Conservation (phyloP, 2,797 vertebrate genomes). For the Protosalanx chinensis region DNA sequence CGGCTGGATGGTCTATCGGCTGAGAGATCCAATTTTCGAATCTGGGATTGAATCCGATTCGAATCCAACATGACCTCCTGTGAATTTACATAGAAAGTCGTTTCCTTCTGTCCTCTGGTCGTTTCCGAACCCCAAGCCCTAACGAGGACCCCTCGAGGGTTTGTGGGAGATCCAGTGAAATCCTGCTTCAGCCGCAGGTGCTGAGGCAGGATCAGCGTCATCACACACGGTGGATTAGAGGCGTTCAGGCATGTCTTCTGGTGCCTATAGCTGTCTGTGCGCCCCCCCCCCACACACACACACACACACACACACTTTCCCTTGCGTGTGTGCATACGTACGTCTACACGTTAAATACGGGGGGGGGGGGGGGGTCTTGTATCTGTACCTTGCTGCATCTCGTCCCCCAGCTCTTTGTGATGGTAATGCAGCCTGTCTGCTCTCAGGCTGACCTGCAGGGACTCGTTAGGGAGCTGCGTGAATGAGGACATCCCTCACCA, state of each 20-base stretch:
- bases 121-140: too few relatives aligned
- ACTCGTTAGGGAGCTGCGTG: constrained; percentile 58
- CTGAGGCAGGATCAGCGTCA: too few relatives aligned
- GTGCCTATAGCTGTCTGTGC: constrained; percentile 22
- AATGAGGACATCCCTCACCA: background rate
- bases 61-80: too few relatives aligned
- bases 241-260: constrained; percentile 38
- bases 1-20: too few relatives aligned
- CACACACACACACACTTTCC: background rate
- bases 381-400: constrained; percentile 42
- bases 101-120: too few relatives aligned
- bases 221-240: background rate
- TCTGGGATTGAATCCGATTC: too few relatives aligned
- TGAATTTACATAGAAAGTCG: too few relatives aligned
- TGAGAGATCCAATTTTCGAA: too few relatives aligned
- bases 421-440: constrained; percentile 65
- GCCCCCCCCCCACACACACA: background rate
- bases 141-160: too few relatives aligned
- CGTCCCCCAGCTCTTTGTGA: constrained; percentile 61
- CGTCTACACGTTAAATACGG: constrained; percentile 10
- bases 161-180: too few relatives aligned
- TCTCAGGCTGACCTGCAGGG: constrained; percentile 60
- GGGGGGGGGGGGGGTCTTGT: constrained; percentile 1
- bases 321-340: constrained; percentile 40
- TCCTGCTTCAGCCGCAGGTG: too few relatives aligned